A percentile compares a stretch with the other conserved stretches of the same genome.
These are phyloP conservation scores for Brachionus angularis DNA, from an alignment of 1,140 invertebrate species.

Conservation along the genomic window DNA sequence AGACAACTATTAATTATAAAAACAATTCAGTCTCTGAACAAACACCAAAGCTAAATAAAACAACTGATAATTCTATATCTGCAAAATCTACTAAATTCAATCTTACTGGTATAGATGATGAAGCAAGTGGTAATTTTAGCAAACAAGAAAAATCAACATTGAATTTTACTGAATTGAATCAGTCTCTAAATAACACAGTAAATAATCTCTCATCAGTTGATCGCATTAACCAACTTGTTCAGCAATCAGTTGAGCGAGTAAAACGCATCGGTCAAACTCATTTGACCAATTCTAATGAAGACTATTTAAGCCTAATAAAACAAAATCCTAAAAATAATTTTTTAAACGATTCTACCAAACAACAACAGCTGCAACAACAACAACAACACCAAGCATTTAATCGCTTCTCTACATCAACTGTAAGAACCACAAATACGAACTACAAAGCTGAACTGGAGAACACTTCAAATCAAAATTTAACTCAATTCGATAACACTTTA, in stretches of 20 bases:
- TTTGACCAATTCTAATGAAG: neutral
- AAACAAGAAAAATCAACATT: no score
- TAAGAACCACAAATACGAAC: no score
- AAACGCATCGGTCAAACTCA: constrained; percentile 34
- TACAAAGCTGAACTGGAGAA: no score
- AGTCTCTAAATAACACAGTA: neutral
- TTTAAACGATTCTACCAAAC: no score
- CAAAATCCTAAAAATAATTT: neutral
- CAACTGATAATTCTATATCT: neutral
- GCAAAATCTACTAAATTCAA: constrained; percentile 1
- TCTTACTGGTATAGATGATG: neutral
- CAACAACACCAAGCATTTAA: no score
- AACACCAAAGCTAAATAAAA: neutral
- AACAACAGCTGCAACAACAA: no score
- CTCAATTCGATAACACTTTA: neutral
- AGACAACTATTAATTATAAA: neutral
- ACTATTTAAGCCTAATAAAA: neutral
- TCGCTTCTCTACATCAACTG: constrained; percentile 24
- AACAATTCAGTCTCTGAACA: neutral
- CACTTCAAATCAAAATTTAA: neutral
- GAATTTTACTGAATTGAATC: neutral
- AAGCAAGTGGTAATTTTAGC: neutral
- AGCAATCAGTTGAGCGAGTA: constrained; percentile 23
- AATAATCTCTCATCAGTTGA: neutral
- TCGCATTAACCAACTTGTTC: constrained; percentile 1